phyloP scores from a whole-genome alignment of 1,140 invertebrate species.

The Bicyclus anynana region DNA sequence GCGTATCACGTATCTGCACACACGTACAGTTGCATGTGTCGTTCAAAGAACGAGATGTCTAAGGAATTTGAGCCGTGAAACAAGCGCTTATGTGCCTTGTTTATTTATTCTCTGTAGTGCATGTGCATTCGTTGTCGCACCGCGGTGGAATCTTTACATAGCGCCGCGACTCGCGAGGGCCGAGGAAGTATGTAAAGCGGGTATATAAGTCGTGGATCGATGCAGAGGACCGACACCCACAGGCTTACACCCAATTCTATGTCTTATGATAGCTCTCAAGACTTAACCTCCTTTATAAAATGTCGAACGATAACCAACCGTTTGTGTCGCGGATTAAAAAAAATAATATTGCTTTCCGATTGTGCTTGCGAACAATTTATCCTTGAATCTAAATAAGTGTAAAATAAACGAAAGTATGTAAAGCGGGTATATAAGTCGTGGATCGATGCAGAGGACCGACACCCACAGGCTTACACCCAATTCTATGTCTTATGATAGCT shows the following conservation, averaged over 20 bases:
- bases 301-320: background rate
- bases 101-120: conserved; percentile 52
- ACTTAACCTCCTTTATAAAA: conserved; percentile 3
- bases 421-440: conserved; percentile 64
- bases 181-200: conserved; percentile 64
- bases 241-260: conserved; percentile 38
- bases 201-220: conserved; percentile 70
- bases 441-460: conserved; percentile 64
- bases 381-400: no score
- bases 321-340: background rate
- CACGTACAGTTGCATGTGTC: background rate
- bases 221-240: conserved; percentile 53
- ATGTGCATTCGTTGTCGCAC: conserved; percentile 72
- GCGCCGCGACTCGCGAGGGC: conserved; percentile 51
- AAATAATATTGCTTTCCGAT: background rate
- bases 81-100: conserved; percentile 34
- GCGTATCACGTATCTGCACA: conserved; percentile 2
- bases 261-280: conserved; percentile 22
- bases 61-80: conserved; percentile 36
- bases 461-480: conserved; percentile 42
- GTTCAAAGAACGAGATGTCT: conserved; percentile 30
- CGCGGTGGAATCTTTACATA: conserved; percentile 68
- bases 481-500: conserved; percentile 32
- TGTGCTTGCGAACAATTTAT: no score
- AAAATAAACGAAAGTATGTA: conserved; percentile 70